Evolutionary conservation across 2,113 vertebrate genomes (phyloP).

Genomic region (Hippocampus barbouri): DNA sequence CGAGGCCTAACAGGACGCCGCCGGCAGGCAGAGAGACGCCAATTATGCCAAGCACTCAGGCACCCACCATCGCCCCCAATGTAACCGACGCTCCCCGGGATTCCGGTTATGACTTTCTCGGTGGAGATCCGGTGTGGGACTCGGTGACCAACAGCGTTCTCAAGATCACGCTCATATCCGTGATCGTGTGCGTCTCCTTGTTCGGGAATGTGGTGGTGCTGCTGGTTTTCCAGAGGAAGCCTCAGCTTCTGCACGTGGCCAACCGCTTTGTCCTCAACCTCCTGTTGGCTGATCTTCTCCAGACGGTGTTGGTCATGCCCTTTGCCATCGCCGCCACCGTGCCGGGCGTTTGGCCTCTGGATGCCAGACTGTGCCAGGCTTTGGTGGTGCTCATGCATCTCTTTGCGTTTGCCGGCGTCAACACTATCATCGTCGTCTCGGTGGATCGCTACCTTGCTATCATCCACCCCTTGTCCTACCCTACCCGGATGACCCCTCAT

Average conservation of each 20-base stretch:
- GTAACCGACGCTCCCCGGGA: conserved; percentile 55
- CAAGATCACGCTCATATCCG: conserved; percentile 76
- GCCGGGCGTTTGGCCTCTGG: conserved; percentile 81
- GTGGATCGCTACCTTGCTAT: conserved; percentile 86
- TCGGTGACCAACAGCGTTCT: conserved; percentile 69
- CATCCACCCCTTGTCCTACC: conserved; percentile 86
- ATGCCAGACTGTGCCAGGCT: conserved; percentile 77
- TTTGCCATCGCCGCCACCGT: conserved; percentile 80
- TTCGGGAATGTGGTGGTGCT: conserved; percentile 82
- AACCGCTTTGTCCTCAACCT: conserved; percentile 88
- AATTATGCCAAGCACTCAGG: conserved; percentile 58
- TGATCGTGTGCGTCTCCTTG: conserved; percentile 77
- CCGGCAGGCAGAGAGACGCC: neutral
- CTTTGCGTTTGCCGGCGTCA: conserved; percentile 83
- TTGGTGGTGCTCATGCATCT: conserved; percentile 85
- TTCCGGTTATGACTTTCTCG: conserved; percentile 16
- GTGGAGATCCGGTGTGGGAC: conserved; percentile 29
- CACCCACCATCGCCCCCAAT: conserved; percentile 47
- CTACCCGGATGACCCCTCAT: conserved; percentile 81
- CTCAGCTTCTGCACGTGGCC: conserved; percentile 83
- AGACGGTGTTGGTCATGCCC: conserved; percentile 82
- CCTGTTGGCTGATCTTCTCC: conserved; percentile 82
- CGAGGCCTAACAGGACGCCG: neutral
- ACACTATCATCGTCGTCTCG: conserved; percentile 86
- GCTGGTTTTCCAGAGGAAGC: conserved; percentile 82